A percentile compares a stretch with the other conserved stretches of the same genome.
These are phyloP conservation scores for Naja naja DNA, from an alignment of 2,113 vertebrate species.

Conservation along the genomic window DNA sequence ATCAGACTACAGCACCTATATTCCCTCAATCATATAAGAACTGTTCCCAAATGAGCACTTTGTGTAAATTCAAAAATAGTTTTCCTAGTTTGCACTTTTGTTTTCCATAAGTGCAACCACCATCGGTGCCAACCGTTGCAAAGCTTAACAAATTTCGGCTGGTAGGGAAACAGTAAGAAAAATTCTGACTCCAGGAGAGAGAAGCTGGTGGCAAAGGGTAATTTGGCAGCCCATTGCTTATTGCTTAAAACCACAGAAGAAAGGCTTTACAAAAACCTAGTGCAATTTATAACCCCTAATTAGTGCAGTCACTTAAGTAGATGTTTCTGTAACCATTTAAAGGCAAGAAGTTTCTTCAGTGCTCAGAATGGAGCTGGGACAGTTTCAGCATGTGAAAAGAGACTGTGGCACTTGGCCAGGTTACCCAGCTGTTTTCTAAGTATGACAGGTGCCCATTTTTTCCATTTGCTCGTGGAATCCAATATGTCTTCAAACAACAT, in stretches of 20 bases:
- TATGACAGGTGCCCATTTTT: conserved; percentile 77
- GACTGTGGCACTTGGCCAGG: conserved; percentile 69
- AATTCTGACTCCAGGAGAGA: not conserved
- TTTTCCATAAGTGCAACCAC: not conserved
- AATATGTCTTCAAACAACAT: conserved; percentile 81
- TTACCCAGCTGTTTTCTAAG: conserved; percentile 74
- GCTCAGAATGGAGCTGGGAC: conserved; percentile 62
- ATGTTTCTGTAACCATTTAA: conserved; percentile 64
- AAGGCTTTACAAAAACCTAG: conserved; percentile 48
- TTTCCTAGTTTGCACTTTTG: not conserved
- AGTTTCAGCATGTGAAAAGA: conserved; percentile 67
- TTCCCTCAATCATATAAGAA: no score
- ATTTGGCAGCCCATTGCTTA: not conserved
- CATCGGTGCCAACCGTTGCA: not conserved
- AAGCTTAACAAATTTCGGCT: not conserved
- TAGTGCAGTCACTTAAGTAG: conserved; percentile 57
- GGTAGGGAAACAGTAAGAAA: not conserved
- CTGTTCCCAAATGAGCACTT: not conserved
- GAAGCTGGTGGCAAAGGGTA: not conserved
- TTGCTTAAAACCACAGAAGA: not conserved
- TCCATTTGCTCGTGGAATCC: conserved; percentile 78
- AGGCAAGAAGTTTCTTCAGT: conserved; percentile 64
- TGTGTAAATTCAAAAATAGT: not conserved
- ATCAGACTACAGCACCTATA: not conserved
- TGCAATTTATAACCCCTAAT: conserved; percentile 65